Evolutionary conservation across 2,797 vertebrate genomes (phyloP), one percentile per base, ranked within the genome.

Genomic region (Lacerta bilineata): DNA sequence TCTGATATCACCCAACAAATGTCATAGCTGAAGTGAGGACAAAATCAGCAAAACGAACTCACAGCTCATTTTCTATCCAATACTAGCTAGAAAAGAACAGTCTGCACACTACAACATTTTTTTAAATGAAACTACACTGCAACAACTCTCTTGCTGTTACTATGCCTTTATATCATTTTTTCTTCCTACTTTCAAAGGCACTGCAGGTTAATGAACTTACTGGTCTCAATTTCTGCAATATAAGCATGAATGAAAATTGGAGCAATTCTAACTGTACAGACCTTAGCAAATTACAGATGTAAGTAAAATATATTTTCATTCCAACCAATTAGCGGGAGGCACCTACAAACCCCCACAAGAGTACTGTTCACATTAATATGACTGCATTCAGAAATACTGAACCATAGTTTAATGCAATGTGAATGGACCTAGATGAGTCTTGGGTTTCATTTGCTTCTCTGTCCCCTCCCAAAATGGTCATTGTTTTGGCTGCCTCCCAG

Each of bases 201-300:
- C 94, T 99, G 92, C 93, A 98, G 91, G 94, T 98, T 93, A 99
- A 98, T 88, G 99, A 99, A 93, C 97, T 99, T 90, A 55, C 74
- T 41, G 96, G 91, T 17, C 92, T 92, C 81, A 83, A 93, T 29
- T 97, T 97, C n/a, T 97, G 97, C 17, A 15, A 74, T 11, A 87
- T 1, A 29, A 0, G 0, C 2, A 94, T 86, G 4, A 50, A 0
- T 41, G 66, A 85, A 50, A 4, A 2, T 9, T 0, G 0, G 27
- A 72, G 1, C 0, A 0, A 1, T 1, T 33, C 66, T 17, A 77
- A 0, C 2, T 90, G 10, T 7, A 15, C 0, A 8, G 9, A 39
- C 10, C n/a, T 0, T 9, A 68, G 0, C 17, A 78, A 0, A 13
- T 43, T 88, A n/a, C 82, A 61, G 7, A 0, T 0, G 95, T 95